Evolutionary conservation across 1,140 invertebrate genomes (phyloP).

Genomic region (Panagrolaimus sp.): DNA sequence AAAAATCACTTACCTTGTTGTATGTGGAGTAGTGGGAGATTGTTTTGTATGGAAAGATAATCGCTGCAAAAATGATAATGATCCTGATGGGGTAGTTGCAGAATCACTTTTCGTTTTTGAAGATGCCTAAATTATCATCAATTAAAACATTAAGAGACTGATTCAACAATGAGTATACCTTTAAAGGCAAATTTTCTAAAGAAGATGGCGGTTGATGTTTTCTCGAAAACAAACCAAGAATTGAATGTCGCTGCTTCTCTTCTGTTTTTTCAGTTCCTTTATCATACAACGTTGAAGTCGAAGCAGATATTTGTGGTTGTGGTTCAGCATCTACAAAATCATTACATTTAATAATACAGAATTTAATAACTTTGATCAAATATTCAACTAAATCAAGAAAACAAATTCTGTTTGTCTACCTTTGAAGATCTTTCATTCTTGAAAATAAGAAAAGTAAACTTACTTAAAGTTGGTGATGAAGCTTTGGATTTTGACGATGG

Average conservation of each 20-base stretch:
- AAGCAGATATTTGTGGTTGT: neutral
- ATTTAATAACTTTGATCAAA: too few species aligned
- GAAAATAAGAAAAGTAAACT: neutral
- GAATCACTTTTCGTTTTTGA: too few species aligned
- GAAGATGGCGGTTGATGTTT: slow-evolving; percentile 14
- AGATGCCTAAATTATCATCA: neutral
- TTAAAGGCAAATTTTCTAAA: neutral
- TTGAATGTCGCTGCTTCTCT: neutral
- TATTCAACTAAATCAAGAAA: neutral
- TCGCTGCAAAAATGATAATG: too few species aligned
- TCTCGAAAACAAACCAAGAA: neutral
- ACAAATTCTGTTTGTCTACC: neutral
- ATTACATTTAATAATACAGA: too few species aligned
- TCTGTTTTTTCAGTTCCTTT: neutral
- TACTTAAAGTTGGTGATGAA: slow-evolving; percentile 9
- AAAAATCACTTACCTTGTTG: too few species aligned
- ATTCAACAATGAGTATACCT: neutral
- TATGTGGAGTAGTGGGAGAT: too few species aligned
- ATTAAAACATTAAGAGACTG: neutral
- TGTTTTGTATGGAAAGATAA: too few species aligned
- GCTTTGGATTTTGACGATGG: slow-evolving; percentile 5
- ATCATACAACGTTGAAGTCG: neutral
- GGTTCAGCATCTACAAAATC: neutral
- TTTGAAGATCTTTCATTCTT: neutral
- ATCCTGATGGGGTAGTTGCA: too few species aligned